These are phyloP conservation scores for Cossypha niveicapilla DNA, from an alignment of 2,797 vertebrate species.

Conservation along the genomic window DNA sequence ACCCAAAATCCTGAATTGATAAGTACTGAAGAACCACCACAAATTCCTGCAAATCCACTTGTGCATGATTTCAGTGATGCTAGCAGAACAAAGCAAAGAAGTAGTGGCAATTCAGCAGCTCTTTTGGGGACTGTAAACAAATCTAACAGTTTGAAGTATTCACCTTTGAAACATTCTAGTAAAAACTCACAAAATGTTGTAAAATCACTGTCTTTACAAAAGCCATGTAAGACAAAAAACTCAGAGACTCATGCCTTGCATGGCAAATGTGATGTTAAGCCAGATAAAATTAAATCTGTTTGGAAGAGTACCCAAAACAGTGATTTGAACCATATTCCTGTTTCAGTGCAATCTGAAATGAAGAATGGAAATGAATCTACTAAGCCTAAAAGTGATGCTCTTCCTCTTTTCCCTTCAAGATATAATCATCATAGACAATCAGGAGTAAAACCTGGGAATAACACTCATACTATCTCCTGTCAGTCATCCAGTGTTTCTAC, in stretches of 20 bases:
- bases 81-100: background rate
- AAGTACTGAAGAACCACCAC: background rate
- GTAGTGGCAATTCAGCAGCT: background rate
- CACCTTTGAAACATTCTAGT: slow-evolving; percentile 19
- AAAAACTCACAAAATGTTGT: background rate
- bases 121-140: background rate
- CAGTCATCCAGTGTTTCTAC: slow-evolving; percentile 18
- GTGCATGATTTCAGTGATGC: background rate
- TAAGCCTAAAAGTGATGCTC: background rate
- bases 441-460: background rate
- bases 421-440: background rate
- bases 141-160: background rate
- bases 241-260: slow-evolving; percentile 60
- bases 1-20: slow-evolving; percentile 78
- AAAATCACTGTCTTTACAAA: background rate
- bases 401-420: slow-evolving; percentile 3
- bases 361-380: slow-evolving; percentile 37
- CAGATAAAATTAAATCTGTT: background rate
- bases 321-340: slow-evolving; percentile 33
- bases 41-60: background rate
- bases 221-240: slow-evolving; percentile 2
- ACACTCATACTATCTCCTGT: background rate
- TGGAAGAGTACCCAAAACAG: slow-evolving; percentile 44
- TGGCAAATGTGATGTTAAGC: background rate
- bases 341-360: background rate